Base-by-base conservation (phyloP, 1,140 invertebrate genomes). In the Leptinotarsa texana region DNA sequence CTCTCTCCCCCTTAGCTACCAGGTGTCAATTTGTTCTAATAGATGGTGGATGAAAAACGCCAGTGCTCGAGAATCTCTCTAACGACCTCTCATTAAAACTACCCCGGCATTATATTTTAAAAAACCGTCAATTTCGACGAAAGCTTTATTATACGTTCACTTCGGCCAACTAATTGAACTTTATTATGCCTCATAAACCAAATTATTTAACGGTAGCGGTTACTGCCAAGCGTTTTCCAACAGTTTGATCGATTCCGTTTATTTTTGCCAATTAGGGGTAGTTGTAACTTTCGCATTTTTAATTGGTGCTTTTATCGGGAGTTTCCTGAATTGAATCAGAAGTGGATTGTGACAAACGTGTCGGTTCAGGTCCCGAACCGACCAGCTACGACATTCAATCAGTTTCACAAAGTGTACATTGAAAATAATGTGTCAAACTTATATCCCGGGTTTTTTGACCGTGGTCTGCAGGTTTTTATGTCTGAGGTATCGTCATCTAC, bases 21-120 rank as follows among this genome's bases (percentile, higher is more conserved):
- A 83, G 82, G 82, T 83, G 82, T 83, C 82, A 83, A 83, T 83
- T 83, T 83, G 82, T 83, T 81, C 80, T 83, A 83, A 83, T 83
- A 79, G 82, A 83, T 83, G 82, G 82, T 80, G 76, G 78, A 77
- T 79, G 74, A 61, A 72, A 75, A 75, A 77, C 79, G 78, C 77
- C 76, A 68, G 63, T 65, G 71, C 62, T 73, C 75, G 80, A 61
- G 51, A 77, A 74, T 76, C 76, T 80, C 77, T 81, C 80, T 83
- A 83, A 83, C 82, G 82, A 83, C 76, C 78, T 75, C 82, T 83
- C 82, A 83, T 83, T 83, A 83, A 82, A 83, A 83, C 80, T 79
- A 77, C 77, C 79, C 74, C 66, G 78, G 74, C 77, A 80, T 81
- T 72, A 72, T 72, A 72, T 72, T 72, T 72, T 72, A n/a, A 72